These are phyloP conservation scores for Anseranas semipalmata DNA, from an alignment of 2,113 vertebrate genomes.

Conservation along the genomic window DNA sequence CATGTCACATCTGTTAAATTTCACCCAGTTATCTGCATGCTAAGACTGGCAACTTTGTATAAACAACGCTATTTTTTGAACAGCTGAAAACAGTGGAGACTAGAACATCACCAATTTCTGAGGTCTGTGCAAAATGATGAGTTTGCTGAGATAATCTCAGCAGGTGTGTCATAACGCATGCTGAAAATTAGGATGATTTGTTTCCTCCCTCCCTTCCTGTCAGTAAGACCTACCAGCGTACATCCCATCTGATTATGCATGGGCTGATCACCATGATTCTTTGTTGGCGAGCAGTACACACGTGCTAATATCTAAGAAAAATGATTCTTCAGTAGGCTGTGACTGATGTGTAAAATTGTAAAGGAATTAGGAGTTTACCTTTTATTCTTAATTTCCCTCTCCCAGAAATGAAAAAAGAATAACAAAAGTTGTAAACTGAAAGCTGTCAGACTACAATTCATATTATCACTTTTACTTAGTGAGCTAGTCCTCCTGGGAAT, in stretches of 20 bases:
- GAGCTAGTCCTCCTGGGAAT: not conserved
- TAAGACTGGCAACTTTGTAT: not conserved
- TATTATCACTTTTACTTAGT: not conserved
- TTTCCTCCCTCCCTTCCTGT: not conserved
- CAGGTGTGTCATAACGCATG: slow-evolving; percentile 1
- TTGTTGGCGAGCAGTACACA: not conserved
- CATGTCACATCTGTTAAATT: slow-evolving; percentile 42
- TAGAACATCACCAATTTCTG: not conserved
- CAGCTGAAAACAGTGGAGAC: not conserved
- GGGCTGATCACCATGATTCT: not conserved
- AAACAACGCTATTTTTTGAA: not conserved
- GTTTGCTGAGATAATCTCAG: slow-evolving; percentile 20
- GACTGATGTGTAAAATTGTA: not conserved
- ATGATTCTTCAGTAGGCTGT: not conserved
- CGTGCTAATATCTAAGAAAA: not conserved
- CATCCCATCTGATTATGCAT: not conserved
- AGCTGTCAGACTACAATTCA: not conserved
- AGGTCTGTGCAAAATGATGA: not conserved
- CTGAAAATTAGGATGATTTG: not conserved
- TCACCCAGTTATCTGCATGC: not conserved
- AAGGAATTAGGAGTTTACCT: not conserved
- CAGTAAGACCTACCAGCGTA: not conserved
- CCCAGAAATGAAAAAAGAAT: not conserved
- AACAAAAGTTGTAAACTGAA: not conserved
- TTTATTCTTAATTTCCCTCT: not conserved